These are phyloP conservation scores for Ganaspis brasiliensis DNA, from an alignment of 2,888 invertebrate genomes.

Conservation along the genomic window DNA sequence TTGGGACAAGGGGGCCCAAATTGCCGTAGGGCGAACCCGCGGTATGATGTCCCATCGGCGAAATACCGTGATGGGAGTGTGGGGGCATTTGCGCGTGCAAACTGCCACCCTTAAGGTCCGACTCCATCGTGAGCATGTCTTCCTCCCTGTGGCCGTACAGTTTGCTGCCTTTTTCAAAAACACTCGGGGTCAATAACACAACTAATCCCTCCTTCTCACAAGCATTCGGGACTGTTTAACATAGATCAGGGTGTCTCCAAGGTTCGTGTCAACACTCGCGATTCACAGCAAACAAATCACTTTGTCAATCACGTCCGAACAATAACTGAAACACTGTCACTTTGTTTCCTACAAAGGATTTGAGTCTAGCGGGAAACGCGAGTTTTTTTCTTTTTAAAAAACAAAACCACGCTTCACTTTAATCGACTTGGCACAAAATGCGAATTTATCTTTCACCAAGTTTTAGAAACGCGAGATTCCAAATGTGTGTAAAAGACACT, in stretches of 20 bases:
- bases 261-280: conserved; percentile 43
- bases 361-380: background rate
- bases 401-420: background rate
- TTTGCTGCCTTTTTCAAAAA: conserved; percentile 82
- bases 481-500: background rate
- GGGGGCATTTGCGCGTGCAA: conserved; percentile 93
- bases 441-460: background rate
- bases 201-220: background rate
- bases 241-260: background rate
- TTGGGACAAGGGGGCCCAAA: conserved; percentile 84
- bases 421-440: background rate
- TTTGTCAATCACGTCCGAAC: conserved; percentile 51
- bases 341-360: conserved; percentile 55
- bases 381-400: background rate
- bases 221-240: conserved; percentile 11
- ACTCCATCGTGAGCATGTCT: conserved; percentile 96
- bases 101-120: conserved; percentile 94
- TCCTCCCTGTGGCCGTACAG: conserved; percentile 92
- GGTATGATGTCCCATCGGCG: conserved; percentile 85
- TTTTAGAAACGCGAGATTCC: too few relatives aligned
- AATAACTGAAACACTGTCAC: conserved; percentile 69
- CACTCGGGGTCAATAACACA: conserved; percentile 45
- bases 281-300: background rate
- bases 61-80: conserved; percentile 87
- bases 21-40: conserved; percentile 84